Evolutionary conservation across 2,113 vertebrate species (phyloP).

Genomic region (pig (Sus scrofa)): DNA sequence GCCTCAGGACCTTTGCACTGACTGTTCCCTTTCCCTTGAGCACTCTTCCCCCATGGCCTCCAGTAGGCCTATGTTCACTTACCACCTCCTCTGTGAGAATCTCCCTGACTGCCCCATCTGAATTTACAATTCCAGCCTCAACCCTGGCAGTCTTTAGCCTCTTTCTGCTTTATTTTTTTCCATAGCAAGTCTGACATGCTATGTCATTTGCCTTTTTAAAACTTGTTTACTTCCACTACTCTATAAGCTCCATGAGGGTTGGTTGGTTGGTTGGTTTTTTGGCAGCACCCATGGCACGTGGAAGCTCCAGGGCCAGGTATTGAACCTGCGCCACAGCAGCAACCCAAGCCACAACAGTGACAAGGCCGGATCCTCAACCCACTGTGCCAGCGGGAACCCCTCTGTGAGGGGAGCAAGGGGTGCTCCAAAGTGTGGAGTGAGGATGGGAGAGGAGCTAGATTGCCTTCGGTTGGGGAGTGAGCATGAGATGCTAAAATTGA

Average conservation of each 20-base stretch:
- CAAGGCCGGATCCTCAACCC: too few species aligned
- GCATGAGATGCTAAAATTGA: not conserved
- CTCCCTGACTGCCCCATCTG: not conserved
- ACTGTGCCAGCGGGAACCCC: too few species aligned
- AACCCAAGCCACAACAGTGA: too few species aligned
- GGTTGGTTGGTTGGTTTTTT: too few species aligned
- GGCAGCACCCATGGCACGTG: too few species aligned
- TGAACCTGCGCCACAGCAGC: too few species aligned
- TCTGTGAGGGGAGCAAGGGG: too few species aligned
- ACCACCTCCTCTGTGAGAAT: not conserved
- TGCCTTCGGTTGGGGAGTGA: too few species aligned
- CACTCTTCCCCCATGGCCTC: not conserved
- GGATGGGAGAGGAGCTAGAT: too few species aligned
- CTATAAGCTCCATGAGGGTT: not conserved
- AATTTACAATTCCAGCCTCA: not conserved
- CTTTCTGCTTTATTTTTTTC: not conserved
- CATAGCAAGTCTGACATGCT: not conserved
- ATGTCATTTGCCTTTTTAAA: not conserved
- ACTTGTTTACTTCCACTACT: not conserved
- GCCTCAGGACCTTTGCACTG: not conserved
- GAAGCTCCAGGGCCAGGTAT: too few species aligned
- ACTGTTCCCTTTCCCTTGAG: not conserved
- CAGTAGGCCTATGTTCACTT: not conserved
- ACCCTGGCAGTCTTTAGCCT: too few species aligned
- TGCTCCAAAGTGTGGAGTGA: too few species aligned